phyloP scores from a whole-genome alignment of 2,113 vertebrate species.

The Plestiodon gilberti region DNA sequence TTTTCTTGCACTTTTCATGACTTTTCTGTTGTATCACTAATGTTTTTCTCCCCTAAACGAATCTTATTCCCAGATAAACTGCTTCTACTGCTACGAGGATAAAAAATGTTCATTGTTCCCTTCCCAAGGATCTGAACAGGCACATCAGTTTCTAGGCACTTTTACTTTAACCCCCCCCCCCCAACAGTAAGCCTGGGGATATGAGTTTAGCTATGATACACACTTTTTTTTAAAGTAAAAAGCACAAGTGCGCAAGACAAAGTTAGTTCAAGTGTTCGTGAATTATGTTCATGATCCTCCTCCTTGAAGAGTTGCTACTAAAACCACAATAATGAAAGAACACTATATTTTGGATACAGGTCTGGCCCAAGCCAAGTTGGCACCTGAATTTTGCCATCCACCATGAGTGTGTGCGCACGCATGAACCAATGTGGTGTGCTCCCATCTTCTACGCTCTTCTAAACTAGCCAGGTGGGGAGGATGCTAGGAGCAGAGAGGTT shows the following conservation, averaged over 20 bases:
- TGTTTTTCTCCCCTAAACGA: not conserved
- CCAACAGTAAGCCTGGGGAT: not conserved
- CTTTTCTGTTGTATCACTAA: not conserved
- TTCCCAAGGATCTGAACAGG: not conserved
- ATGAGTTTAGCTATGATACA: not conserved
- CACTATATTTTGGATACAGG: not conserved
- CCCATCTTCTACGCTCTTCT: no score
- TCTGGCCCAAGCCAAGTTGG: no score
- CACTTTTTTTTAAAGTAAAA: not conserved
- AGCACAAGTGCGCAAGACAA: not conserved
- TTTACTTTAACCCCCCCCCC: not conserved
- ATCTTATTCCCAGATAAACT: not conserved
- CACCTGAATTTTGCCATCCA: no score
- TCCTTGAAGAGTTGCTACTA: not conserved
- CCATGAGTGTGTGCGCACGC: no score
- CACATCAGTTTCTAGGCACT: conserved; percentile 9
- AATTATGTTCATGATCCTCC: not conserved
- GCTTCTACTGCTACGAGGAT: not conserved
- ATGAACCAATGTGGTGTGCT: no score
- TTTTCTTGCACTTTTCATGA: not conserved
- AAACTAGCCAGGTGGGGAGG: no score
- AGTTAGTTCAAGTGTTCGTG: not conserved
- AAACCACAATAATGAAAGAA: conserved; percentile 7
- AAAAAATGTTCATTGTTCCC: not conserved
- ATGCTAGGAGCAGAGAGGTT: no score